These are phyloP conservation scores for Seladonia tumulorum DNA, from an alignment of 2,888 invertebrate species.

Conservation along the genomic window DNA sequence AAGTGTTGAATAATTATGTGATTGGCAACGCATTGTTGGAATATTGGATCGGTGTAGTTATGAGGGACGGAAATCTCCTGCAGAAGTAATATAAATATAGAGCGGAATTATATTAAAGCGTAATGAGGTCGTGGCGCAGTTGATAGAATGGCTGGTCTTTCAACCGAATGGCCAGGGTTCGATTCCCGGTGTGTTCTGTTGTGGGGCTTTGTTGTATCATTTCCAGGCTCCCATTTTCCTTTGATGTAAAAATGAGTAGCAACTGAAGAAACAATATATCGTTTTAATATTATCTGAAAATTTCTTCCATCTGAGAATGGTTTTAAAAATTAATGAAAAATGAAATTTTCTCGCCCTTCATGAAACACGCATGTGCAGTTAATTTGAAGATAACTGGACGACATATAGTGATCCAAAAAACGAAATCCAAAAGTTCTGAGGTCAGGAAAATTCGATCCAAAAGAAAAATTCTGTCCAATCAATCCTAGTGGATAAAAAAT, in stretches of 20 bases:
- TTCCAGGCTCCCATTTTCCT: not conserved
- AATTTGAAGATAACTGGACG: too few relatives aligned
- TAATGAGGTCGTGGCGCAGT: not conserved
- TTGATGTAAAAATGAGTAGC: not conserved
- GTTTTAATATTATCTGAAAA: not conserved
- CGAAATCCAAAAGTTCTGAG: not conserved
- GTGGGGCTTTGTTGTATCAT: not conserved
- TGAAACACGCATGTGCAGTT: too few relatives aligned
- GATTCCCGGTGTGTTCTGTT: not conserved
- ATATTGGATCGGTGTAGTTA: not conserved
- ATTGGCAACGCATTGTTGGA: not conserved
- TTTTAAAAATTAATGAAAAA: not conserved
- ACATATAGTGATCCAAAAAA: not conserved
- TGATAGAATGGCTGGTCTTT: not conserved
- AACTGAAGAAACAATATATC: not conserved
- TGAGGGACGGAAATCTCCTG: not conserved
- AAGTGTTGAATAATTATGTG: not conserved
- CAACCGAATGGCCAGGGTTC: not conserved
- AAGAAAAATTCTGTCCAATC: not conserved
- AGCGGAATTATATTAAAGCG: not conserved
- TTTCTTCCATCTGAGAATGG: not conserved
- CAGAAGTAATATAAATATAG: not conserved
- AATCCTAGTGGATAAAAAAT: too few relatives aligned
- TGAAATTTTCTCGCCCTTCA: not conserved
- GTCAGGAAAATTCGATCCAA: not conserved